Conservation (phyloP, 1,140 invertebrate genomes). For the Armadillidium nasatum region DNA sequence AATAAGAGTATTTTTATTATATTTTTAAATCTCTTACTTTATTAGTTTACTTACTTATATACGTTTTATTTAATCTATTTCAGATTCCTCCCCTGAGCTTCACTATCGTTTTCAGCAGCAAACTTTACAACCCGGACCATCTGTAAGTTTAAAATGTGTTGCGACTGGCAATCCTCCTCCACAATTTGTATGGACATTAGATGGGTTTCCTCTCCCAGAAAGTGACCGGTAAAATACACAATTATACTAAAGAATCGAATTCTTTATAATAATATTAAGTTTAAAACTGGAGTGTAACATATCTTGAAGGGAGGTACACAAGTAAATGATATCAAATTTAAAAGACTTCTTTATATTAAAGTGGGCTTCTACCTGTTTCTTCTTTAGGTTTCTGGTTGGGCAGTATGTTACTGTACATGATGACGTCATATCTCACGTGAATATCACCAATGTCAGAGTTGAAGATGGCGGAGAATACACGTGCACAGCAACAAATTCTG, state of each 20-base stretch:
- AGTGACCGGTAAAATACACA: constrained; percentile 47
- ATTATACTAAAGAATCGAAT: background rate
- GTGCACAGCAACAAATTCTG: constrained; percentile 77
- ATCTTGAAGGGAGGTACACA: no score
- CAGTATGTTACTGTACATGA: constrained; percentile 87
- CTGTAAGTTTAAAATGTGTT: constrained; percentile 76
- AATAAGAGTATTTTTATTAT: background rate
- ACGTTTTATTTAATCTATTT: background rate
- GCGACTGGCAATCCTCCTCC: constrained; percentile 76
- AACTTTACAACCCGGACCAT: constrained; percentile 74
- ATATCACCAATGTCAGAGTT: constrained; percentile 79
- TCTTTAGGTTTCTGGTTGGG: constrained; percentile 70
- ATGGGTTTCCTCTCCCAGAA: constrained; percentile 50
- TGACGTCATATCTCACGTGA: constrained; percentile 89
- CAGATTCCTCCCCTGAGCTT: constrained; percentile 59
- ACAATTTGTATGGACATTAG: constrained; percentile 52
- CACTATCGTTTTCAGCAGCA: constrained; percentile 77
- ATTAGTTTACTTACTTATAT: no score
- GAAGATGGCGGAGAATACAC: constrained; percentile 88
- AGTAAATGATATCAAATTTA: no score
- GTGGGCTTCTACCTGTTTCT: background rate
- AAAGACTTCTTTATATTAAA: no score
- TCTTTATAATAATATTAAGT: background rate
- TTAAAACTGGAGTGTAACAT: no score
- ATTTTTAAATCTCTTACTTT: background rate